A percentile compares a stretch with the other conserved stretches of the same genome.
Evolutionary conservation across 2,888 invertebrate genomes (phyloP).

Genomic region (Alentia gelatinosa): DNA sequence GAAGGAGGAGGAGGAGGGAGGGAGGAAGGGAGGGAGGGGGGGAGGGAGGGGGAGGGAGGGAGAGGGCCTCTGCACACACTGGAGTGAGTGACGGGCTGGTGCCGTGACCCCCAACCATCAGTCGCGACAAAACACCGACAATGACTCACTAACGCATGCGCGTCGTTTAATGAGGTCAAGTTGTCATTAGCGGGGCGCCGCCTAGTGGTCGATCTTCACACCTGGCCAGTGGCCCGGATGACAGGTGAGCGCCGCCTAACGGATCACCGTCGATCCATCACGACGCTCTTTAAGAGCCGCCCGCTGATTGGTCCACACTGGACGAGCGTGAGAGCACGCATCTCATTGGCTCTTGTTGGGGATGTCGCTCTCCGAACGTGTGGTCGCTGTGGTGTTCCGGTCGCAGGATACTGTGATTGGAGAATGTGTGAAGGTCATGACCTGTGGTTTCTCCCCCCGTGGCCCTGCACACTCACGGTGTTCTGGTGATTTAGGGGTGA

Average conservation of each 20-base stretch:
- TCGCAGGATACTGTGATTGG: background rate
- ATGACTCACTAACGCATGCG: background rate
- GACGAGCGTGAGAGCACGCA: background rate
- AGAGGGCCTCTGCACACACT: too few species aligned
- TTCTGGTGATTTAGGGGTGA: background rate
- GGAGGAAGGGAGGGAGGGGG: too few species aligned
- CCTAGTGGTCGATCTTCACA: background rate
- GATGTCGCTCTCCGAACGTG: background rate
- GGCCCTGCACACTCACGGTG: background rate
- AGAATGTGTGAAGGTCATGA: background rate
- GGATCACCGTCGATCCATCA: background rate
- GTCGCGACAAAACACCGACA: background rate
- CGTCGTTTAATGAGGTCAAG: constrained; percentile 11
- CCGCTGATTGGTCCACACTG: background rate
- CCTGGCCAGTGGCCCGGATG: background rate
- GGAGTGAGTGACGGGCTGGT: too few species aligned
- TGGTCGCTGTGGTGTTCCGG: background rate
- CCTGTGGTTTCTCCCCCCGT: background rate
- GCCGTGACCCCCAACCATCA: background rate
- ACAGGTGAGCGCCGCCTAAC: background rate
- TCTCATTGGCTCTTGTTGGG: background rate
- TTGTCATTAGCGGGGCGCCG: background rate
- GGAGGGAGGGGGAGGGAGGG: too few species aligned
- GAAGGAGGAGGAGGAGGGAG: too few species aligned
- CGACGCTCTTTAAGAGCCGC: background rate